Evolutionary conservation across 2,797 vertebrate genomes (phyloP), one percentile per base, ranked within the genome.

Genomic region (Takifugu ocellatus): DNA sequence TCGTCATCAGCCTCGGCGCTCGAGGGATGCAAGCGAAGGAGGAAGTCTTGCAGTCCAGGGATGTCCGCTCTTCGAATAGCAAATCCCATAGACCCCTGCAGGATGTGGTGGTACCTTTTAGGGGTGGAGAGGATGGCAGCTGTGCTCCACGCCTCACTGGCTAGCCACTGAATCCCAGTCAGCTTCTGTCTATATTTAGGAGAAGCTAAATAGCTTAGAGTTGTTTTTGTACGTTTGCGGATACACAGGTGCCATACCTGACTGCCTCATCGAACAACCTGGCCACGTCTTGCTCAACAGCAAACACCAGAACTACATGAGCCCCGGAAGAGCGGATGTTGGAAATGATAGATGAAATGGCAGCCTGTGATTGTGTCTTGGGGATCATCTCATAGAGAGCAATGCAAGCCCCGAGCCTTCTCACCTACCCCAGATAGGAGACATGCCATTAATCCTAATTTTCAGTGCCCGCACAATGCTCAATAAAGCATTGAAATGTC

Each of bases 91-190:
- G 90, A 89, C 25, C 92, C 92, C 61, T 90, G 88, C 3, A 93
- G 84, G 66, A 93, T 87, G 4, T 49, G 43, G 26, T 83, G 86
- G 68, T 90, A 91, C 61, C 84, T 86, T 63, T 54, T 65, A 0
- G 88, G 87, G 2, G 69, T 81, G 10, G 91, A 90, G 59, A 93
- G 86, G 49, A 92, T 61, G 0, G 91, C 83, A n/a, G 92, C 90
- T 12, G 92, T 93, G 70, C 89, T 92, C 92, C 92, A 93, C 21
- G 92, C 92, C 67, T 93, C 91, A 25, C 92, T 93, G 29, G 91
- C 91, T 54, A 93, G 69, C 92, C 92, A 93, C 59, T 92, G 91
- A 48, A 92, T 87, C 7, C 88, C 91, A 43, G 79, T 85, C 46
- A 93, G 83, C n/a, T 78, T 88, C 55, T 84, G 68, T 56, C 79